A percentile compares a stretch with the other conserved stretches of the same genome.
Conservation (phyloP, 1,140 invertebrate genomes). For the Andrena cerasifolii region DNA sequence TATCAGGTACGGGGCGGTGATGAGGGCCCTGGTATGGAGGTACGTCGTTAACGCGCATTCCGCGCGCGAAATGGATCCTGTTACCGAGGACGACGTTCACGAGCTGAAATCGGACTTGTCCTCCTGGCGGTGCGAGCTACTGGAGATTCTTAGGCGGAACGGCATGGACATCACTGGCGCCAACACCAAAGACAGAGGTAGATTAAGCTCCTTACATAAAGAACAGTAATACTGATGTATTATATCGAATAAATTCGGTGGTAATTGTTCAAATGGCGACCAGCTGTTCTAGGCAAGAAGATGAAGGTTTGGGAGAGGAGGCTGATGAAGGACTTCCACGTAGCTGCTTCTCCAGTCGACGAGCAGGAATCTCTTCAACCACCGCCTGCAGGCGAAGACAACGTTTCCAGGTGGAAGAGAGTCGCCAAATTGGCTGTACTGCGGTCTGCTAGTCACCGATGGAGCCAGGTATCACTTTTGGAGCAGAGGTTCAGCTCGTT, state of each 20-base stretch:
- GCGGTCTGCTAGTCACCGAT: constrained; percentile 86
- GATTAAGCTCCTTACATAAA: constrained; percentile 47
- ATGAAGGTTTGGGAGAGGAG: constrained; percentile 92
- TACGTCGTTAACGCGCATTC: constrained; percentile 91
- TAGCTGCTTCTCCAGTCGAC: constrained; percentile 85
- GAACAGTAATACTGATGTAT: background rate
- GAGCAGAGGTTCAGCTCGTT: no score
- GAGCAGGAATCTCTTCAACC: constrained; percentile 75
- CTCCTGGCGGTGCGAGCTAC: constrained; percentile 90
- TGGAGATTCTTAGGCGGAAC: constrained; percentile 91
- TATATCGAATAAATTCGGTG: background rate
- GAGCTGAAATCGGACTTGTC: constrained; percentile 96
- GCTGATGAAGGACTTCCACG: constrained; percentile 93
- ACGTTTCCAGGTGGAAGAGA: constrained; percentile 86
- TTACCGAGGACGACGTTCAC: constrained; percentile 96
- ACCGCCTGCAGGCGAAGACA: constrained; percentile 84
- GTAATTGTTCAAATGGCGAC: background rate
- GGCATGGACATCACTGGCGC: constrained; percentile 89
- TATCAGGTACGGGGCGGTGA: constrained; percentile 88
- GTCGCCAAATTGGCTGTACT: constrained; percentile 88
- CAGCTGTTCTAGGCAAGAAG: constrained; percentile 87
- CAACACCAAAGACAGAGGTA: constrained; percentile 88
- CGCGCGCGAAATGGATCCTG: constrained; percentile 88
- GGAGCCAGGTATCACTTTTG: constrained; percentile 84
- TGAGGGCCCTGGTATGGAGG: constrained; percentile 92